phyloP scores from a whole-genome alignment of 2,113 vertebrate genomes.

The Haplochromis burtoni region DNA sequence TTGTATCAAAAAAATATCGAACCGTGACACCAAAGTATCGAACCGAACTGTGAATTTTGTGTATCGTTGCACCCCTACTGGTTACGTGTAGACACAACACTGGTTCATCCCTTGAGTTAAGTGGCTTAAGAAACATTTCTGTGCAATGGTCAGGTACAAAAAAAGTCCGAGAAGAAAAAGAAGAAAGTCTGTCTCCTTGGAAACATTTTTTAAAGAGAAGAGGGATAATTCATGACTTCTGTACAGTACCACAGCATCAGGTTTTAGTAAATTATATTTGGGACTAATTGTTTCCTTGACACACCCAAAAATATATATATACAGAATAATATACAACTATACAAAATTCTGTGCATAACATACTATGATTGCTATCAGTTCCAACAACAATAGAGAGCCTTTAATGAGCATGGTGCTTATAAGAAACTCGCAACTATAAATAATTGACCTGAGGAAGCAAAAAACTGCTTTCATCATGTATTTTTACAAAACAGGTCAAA shows the following conservation, averaged over 20 bases:
- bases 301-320: not conserved
- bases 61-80: not conserved
- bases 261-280: not conserved
- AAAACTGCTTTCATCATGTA: constrained; percentile 10
- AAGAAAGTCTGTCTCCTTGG: not conserved
- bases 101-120: not conserved
- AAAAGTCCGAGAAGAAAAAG: not conserved
- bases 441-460: not conserved
- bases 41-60: too few relatives aligned
- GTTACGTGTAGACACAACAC: not conserved
- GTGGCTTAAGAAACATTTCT: not conserved
- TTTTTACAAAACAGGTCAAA: not conserved
- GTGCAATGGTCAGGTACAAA: not conserved
- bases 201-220: not conserved
- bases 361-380: not conserved
- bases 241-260: not conserved
- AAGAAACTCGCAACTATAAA: not conserved
- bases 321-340: not conserved
- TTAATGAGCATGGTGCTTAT: not conserved
- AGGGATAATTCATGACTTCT: not conserved
- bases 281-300: not conserved
- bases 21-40: not conserved
- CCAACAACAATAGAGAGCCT: not conserved
- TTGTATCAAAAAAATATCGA: too few relatives aligned
- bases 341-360: not conserved